Conservation (phyloP, 1,140 invertebrate genomes). For the Phthorimaea operculella region DNA sequence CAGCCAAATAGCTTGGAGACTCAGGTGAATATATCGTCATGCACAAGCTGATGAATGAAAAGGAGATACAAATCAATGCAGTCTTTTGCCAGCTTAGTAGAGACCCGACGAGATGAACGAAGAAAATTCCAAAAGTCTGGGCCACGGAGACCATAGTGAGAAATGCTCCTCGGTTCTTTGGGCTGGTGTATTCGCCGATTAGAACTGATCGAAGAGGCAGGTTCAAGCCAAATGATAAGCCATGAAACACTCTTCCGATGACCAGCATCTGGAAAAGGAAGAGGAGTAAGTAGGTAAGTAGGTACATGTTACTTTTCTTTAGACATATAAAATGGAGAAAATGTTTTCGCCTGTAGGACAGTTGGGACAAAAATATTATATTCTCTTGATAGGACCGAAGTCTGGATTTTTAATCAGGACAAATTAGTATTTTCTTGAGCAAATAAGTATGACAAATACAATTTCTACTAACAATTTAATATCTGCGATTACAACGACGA, state of each 20-base stretch:
- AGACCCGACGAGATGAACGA: constrained; percentile 69
- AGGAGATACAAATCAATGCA: constrained; percentile 55
- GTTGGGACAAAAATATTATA: too few species aligned
- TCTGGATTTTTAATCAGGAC: too few species aligned
- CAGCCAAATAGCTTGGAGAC: constrained; percentile 74
- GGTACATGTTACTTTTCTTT: too few species aligned
- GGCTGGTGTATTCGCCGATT: constrained; percentile 55
- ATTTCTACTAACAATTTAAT: too few species aligned
- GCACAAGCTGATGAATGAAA: constrained; percentile 59
- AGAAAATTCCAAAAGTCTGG: constrained; percentile 65
- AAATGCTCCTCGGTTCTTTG: constrained; percentile 66
- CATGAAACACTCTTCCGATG: constrained; percentile 35
- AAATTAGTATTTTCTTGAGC: too few species aligned
- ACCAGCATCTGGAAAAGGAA: constrained; percentile 25
- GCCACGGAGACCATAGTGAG: constrained; percentile 63
- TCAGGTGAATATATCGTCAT: constrained; percentile 71
- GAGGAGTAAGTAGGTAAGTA: background rate
- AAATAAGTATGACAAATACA: too few species aligned
- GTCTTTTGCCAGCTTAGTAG: constrained; percentile 67
- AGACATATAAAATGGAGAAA: too few species aligned
- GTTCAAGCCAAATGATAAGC: constrained; percentile 38
- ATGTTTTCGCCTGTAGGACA: too few species aligned
- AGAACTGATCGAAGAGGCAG: constrained; percentile 39
- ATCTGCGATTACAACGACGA: too few species aligned
- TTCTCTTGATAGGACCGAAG: too few species aligned